These are phyloP conservation scores for Opisthocomus hoazin DNA, from an alignment of 2,113 vertebrate species.

Conservation along the genomic window DNA sequence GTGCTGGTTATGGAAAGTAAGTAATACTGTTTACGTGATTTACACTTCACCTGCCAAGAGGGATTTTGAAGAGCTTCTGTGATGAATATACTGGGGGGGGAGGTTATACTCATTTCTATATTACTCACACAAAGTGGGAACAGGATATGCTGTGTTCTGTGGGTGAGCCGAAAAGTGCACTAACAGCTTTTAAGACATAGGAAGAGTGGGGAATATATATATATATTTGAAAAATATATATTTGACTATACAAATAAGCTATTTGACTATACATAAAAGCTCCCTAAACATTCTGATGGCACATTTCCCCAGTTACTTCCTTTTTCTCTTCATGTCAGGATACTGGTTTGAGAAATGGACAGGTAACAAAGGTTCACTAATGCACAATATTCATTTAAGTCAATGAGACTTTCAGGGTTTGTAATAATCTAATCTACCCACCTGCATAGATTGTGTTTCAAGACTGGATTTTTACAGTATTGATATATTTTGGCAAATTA, in stretches of 20 bases:
- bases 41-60: not conserved
- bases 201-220: not conserved
- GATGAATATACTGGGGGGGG: not conserved
- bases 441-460: not conserved
- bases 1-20: conserved; percentile 83
- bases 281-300: not conserved
- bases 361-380: not conserved
- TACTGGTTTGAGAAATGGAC: not conserved
- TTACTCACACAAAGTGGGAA: not conserved
- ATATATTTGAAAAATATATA: not conserved
- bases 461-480: not conserved
- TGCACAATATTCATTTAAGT: not conserved
- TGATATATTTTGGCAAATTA: not conserved
- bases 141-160: not conserved
- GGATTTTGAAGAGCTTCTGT: not conserved
- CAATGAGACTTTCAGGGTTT: not conserved
- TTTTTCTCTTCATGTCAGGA: not conserved
- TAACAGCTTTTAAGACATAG: not conserved
- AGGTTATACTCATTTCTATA: not conserved
- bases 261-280: not conserved
- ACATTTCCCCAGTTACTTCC: not conserved
- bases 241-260: not conserved
- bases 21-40: conserved; percentile 39
- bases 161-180: not conserved
- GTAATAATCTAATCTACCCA: not conserved